phyloP scores from a whole-genome alignment of 2,888 invertebrate genomes.

The Caenorhabditis wallacei region DNA sequence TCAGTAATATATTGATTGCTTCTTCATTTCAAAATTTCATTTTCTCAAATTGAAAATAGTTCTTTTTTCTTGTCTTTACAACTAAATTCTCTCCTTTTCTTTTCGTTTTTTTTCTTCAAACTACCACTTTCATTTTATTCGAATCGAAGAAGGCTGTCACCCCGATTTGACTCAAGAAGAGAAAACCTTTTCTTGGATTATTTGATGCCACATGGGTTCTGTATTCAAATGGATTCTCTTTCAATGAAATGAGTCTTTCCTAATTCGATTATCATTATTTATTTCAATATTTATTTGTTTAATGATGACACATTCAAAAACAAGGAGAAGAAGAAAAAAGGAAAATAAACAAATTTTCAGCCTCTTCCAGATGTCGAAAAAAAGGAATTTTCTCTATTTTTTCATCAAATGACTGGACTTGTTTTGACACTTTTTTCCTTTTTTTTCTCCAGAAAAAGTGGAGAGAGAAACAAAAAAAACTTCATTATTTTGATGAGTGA shows the following conservation, averaged over 20 bases:
- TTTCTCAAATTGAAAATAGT: conserved; percentile 16
- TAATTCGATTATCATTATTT: conserved; percentile 25
- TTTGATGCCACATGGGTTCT: conserved; percentile 27
- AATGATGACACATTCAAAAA: conserved; percentile 32
- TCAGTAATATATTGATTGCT: no score
- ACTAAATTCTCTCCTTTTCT: conserved; percentile 15
- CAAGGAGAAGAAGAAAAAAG: conserved; percentile 7
- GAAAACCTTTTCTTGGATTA: conserved; percentile 7
- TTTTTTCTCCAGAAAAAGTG: neutral
- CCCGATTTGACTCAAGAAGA: conserved; percentile 43
- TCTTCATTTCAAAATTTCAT: no score
- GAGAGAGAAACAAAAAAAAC: conserved; percentile 26
- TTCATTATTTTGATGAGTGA: conserved; percentile 46
- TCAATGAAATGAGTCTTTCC: neutral
- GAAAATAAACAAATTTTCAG: conserved; percentile 47
- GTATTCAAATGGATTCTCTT: neutral
- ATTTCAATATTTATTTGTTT: conserved; percentile 19
- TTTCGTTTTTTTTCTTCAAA: conserved; percentile 9
- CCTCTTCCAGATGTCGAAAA: conserved; percentile 27
- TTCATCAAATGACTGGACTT: conserved; percentile 59
- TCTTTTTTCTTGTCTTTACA: conserved; percentile 4
- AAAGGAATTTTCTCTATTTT: conserved; percentile 15
- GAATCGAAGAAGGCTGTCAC: conserved; percentile 32
- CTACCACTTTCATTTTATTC: conserved; percentile 15
- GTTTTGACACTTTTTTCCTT: conserved; percentile 52